Base-by-base conservation (phyloP, 37 sponge, comb jelly and placozoan species). In the Crambe crambe region DNA sequence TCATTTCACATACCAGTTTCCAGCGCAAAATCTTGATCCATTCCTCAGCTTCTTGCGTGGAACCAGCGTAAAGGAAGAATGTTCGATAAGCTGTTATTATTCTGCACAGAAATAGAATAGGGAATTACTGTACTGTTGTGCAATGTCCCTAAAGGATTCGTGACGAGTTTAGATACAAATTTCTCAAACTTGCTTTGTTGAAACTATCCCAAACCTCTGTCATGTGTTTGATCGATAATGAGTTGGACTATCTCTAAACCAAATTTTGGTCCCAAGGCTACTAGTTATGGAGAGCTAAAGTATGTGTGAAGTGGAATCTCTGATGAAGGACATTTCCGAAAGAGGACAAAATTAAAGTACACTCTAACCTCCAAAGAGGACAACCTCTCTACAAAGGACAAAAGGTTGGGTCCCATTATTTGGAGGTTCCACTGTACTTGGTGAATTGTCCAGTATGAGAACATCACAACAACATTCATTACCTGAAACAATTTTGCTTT, bases 1-100 rank as follows among this genome's bases (percentile, higher is more conserved):
- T n/a, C n/a, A n/a, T n/a, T n/a, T n/a, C n/a, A n/a, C n/a, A n/a
- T 56, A 87, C 85, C 78, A 87, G 73, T 39, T 86, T 83, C 92
- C 92, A 91, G 54, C 66, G 65, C 21, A 91, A 40, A 10, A 91
- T 91, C 27, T 70, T 72, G 9, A 91, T 72, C 92, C 92, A 91
- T 8, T 91, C 88, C 37, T 79, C 80, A 27, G 82, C 79, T 66
- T 91, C 92, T 34, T 79, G 72, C 34, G 70, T 72, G 31, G 88
- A 84, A 1, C 76, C 56, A 23, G 92, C 88, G 22, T 67, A 64
- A 37, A 91, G 25, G 72, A 77, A 84, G 77, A 84, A 91, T 25
- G 85, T 91, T 22, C 92, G 54, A 6, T 78, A 58, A 6, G 88
- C 17, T 2, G 84, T 70, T 26, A 91, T 58, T 0, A 91, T 27